A percentile compares a stretch with the other conserved stretches of the same genome.
These are phyloP conservation scores for Cuculus canorus DNA, from an alignment of 2,797 vertebrate genomes.

Conservation along the genomic window DNA sequence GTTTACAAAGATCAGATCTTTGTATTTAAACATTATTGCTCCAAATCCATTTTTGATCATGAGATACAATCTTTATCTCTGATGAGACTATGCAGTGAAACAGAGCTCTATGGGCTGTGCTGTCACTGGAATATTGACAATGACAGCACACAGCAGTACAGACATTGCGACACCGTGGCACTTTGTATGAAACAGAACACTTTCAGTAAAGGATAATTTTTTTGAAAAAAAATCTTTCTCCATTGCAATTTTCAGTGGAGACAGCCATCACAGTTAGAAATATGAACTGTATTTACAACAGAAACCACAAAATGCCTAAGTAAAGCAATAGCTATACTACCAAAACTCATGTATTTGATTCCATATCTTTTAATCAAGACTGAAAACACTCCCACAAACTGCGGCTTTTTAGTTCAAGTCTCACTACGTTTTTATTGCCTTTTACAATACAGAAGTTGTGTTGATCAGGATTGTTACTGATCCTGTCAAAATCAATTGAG, in stretches of 20 bases:
- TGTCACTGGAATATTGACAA: neutral
- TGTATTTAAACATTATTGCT: neutral
- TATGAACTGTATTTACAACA: neutral
- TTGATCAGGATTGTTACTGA: neutral
- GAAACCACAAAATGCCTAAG: neutral
- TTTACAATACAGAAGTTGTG: neutral
- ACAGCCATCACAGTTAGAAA: neutral
- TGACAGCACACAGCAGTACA: neutral
- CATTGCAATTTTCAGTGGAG: neutral
- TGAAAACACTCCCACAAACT: neutral
- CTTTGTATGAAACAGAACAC: neutral
- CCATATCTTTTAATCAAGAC: neutral
- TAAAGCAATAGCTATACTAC: neutral
- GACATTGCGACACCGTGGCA: neutral
- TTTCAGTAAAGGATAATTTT: neutral
- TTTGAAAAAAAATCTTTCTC: neutral
- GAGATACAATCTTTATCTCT: fast-evolving
- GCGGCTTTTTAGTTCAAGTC: neutral
- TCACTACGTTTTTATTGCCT: neutral
- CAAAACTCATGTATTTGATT: neutral
- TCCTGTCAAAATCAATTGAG: neutral
- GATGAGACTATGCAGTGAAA: neutral
- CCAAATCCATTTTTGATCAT: neutral
- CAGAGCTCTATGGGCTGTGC: neutral
- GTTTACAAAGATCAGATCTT: neutral